Evolutionary conservation across 2,888 invertebrate genomes (phyloP), one percentile per base, ranked within the genome.

Genomic region (Zeuzera pyrina): DNA sequence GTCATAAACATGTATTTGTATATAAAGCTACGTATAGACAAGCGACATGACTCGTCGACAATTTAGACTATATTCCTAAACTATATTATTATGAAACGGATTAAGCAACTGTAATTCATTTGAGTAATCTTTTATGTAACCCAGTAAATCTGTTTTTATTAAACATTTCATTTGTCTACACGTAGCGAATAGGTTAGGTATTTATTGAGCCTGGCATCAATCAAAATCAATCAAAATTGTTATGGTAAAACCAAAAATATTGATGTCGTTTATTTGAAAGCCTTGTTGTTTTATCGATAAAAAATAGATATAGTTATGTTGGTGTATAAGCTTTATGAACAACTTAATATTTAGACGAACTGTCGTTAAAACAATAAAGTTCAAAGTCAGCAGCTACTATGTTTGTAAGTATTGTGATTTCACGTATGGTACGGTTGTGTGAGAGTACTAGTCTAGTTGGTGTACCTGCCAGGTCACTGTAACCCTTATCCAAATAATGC

Each of bases 401-500:
- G n/a, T n/a, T n/a, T n/a, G n/a, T n/a, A n/a, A n/a, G n/a, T n/a
- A n/a, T n/a, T n/a, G n/a, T n/a, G n/a, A n/a, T n/a, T n/a, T n/a
- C 7, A 23, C 8, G 12, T 25, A 13, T 25, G 25, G 8, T 12
- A 4, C 12, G 12, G 2, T 10, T 25, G 25, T 25, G 25, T 25
- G 3, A 27, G 24, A 23, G 10, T 19, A 30, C 31, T 43, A 41
- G 38, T 43, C 40, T 43, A 27, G 24, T 34, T 33, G 31, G 33
- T 25, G 34, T 31, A 36, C 38, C 35, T 29, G 33, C 28, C 21
- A 35, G 19, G 29, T 36, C 27, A n/a, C n/a, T n/a, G 27, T 44
- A 43, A 35, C 29, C 15, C n/a, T n/a, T n/a, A n/a, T 34, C 39
- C 33, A 39, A 29, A 38, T 30, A 41, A 38, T 39, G 57, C 57